Percentiles rank a stretch among this genome's conserved stretches.
Evolutionary conservation across 2,888 invertebrate species (phyloP).

Genomic region (Agrenia bidenticulata): DNA sequence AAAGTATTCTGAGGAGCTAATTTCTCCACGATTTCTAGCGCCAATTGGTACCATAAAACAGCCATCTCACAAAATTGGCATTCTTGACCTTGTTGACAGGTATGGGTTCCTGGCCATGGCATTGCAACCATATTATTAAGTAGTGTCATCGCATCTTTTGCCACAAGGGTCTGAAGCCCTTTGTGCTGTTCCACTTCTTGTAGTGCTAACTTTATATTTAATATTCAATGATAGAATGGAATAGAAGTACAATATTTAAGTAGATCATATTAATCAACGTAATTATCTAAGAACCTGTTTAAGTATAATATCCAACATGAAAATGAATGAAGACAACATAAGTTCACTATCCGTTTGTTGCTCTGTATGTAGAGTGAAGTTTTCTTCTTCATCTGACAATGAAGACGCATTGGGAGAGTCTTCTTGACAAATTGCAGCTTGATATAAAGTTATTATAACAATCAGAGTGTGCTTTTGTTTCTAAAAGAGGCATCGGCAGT

Average conservation of each 20-base stretch:
- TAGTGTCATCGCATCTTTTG: constrained; percentile 72
- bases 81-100: constrained; percentile 64
- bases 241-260: too few species aligned
- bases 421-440: constrained; percentile 67
- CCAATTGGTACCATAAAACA: constrained; percentile 91
- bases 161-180: constrained; percentile 73
- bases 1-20: constrained; percentile 74
- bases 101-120: constrained; percentile 68
- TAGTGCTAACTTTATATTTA: constrained; percentile 68
- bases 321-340: constrained; percentile 90
- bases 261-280: constrained; percentile 23
- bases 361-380: constrained; percentile 62
- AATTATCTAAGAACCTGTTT: constrained; percentile 92
- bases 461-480: background rate
- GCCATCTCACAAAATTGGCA: constrained; percentile 91
- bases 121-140: constrained; percentile 72
- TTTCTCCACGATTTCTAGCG: constrained; percentile 75
- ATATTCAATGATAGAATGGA: too few species aligned
- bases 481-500: background rate
- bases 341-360: constrained; percentile 71
- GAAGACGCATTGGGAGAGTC: constrained; percentile 69
- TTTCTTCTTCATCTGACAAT: constrained; percentile 66
- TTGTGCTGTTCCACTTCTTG: constrained; percentile 80
- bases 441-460: background rate
- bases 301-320: constrained; percentile 91